Conservation (phyloP, 2,113 vertebrate genomes). For the Oxyura jamaicensis region DNA sequence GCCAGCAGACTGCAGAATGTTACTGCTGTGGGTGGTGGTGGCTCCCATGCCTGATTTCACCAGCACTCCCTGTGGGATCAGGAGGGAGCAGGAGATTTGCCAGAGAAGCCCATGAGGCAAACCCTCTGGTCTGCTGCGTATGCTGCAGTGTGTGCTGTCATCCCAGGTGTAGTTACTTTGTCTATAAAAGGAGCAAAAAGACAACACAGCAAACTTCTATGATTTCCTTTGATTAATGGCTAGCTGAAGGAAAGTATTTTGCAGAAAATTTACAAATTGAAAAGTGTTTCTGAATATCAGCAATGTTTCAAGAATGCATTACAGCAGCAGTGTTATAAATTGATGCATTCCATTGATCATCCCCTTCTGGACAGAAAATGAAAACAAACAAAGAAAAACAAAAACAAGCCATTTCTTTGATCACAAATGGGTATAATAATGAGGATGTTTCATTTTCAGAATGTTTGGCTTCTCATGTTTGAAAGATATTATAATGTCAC, state of each 20-base stretch:
- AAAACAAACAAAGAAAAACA: not conserved
- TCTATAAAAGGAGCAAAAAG: not conserved
- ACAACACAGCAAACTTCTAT: not conserved
- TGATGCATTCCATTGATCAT: not conserved
- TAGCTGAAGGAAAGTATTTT: slow-evolving; percentile 9
- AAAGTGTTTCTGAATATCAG: not conserved
- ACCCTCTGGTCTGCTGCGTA: not conserved
- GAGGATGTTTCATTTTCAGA: not conserved
- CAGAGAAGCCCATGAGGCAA: not conserved
- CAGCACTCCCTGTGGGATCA: accelerated
- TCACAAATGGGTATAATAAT: not conserved
- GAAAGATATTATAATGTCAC: not conserved
- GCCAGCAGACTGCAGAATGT: not conserved
- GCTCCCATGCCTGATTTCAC: not conserved
- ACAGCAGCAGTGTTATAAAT: not conserved
- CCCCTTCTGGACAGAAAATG: not conserved
- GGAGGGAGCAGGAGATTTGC: not conserved
- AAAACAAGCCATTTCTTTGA: not conserved
- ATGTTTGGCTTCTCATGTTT: not conserved
- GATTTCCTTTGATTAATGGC: not conserved
- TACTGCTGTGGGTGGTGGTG: not conserved
- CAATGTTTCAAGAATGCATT: not conserved
- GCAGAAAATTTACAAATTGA: not conserved
- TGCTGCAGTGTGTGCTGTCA: not conserved
- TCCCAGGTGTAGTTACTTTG: not conserved